Percentiles rank a stretch among this genome's conserved stretches.
Conservation (phyloP, 2,888 invertebrate genomes). For the Pinctada fucata region DNA sequence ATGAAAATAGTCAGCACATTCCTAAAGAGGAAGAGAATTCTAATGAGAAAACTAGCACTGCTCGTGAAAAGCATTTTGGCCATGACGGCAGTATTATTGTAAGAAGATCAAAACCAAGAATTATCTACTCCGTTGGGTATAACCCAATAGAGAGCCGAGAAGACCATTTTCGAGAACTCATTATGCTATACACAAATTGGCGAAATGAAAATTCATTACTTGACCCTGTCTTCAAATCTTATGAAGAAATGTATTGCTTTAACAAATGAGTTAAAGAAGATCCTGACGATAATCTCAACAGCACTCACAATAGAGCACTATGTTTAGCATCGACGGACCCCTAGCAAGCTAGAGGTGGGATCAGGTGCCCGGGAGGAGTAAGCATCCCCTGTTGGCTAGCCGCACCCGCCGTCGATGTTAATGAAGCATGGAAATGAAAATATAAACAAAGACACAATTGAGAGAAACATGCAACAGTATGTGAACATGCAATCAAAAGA, state of each 20-base stretch:
- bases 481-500: background rate
- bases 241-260: background rate
- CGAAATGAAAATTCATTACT: slow-evolving; percentile 12
- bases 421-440: too few species aligned
- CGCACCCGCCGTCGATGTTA: too few species aligned
- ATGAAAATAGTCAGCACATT: background rate
- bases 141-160: slow-evolving; percentile 8
- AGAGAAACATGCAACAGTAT: background rate
- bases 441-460: background rate
- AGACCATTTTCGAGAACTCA: slow-evolving; percentile 13
- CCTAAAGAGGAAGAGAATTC: background rate
- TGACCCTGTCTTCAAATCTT: background rate
- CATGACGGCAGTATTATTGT: slow-evolving; percentile 19
- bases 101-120: slow-evolving; percentile 19
- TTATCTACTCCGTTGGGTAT: slow-evolving; percentile 25
- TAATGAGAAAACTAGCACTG: background rate
- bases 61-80: background rate
- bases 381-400: too few species aligned
- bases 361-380: too few species aligned
- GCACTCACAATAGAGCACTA: too few species aligned
- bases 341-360: too few species aligned
- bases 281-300: too few species aligned
- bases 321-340: too few species aligned
- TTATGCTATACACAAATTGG: slow-evolving; percentile 25
- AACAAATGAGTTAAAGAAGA: too few species aligned